Base-by-base conservation (phyloP, 2,113 vertebrate species). In the Sula dactylatra region DNA sequence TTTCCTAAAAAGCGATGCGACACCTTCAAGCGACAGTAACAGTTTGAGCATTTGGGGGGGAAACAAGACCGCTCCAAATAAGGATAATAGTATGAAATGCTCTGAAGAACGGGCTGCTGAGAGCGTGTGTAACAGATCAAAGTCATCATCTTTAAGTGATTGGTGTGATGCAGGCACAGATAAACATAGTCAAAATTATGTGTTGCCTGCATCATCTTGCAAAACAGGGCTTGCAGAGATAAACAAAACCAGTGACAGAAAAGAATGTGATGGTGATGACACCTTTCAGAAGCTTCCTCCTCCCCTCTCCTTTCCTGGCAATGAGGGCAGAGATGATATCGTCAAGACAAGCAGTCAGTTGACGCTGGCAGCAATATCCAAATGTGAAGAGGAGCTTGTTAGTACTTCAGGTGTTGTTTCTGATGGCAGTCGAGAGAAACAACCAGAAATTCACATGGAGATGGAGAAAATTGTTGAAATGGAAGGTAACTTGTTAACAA, bases 401-500 rank as follows among this genome's bases (percentile, higher is more conserved):
- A 21, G 13, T 69, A 12, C 8, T 88, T 10, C 29, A 62, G 6
- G 18, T n/a, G 15, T 18, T 77, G 9, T 10, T 56, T 18, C 15
- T 44, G 56, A 22, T 17, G 20, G 11, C 26, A n/a, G 22, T 59
- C 73, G 34, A 73, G 54, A 85, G 54, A 11, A 52, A 20, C 76
- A 82, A 29, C 22, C n/a, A 7, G 73, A 92, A 58, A 64, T 65
- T 31, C 18, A 32, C 8, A 27, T 58, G 24, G 45, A 93, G 22
- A 8, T 38, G 14, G 49, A 67, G 24, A 12, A 40, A 42, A 1
- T 14, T 54, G n/a, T 73, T 82, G 24, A 71, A 89, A 24, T 7
- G 2, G 42, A 95, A 97, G 94, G 97, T 97, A 86, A 89, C 8
- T 40, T 45, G 0, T 77, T 73, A 34, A 19, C 76, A 44, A 77